Conservation (phyloP, 2,888 invertebrate species). For the Agrilus cyanescens region DNA sequence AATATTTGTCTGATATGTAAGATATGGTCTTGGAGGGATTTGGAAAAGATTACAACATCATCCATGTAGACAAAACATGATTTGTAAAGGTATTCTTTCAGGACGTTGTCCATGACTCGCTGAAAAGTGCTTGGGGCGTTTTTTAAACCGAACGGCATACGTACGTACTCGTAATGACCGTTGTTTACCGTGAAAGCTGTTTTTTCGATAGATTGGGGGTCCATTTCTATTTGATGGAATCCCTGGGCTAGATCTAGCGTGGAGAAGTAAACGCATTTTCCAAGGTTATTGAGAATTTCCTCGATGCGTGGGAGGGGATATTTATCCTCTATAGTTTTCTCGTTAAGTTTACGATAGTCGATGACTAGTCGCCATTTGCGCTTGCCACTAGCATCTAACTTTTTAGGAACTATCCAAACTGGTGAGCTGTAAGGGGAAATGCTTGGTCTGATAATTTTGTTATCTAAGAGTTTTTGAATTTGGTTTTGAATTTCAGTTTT, state of each 20-base stretch:
- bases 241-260: conserved; percentile 17
- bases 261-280: conserved; percentile 13
- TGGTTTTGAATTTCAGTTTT: background rate
- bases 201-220: too few relatives aligned
- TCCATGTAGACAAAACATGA: conserved; percentile 17
- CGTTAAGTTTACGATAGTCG: conserved; percentile 8
- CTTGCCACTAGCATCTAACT: conserved; percentile 2
- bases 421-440: too few relatives aligned
- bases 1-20: conserved; percentile 13
- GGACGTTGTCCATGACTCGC: conserved; percentile 17
- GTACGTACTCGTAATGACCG: too few relatives aligned
- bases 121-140: conserved; percentile 22
- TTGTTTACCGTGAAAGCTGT: conserved; percentile 18
- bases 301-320: conserved; percentile 11
- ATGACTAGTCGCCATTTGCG: conserved; percentile 7
- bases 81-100: conserved; percentile 13
- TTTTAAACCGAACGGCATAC: too few relatives aligned
- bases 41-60: conserved; percentile 15
- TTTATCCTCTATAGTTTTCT: conserved; percentile 11
- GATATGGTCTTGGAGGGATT: conserved; percentile 14
- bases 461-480: background rate
- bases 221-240: too few relatives aligned
- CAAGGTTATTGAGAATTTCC: conserved; percentile 17
- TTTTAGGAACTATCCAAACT: conserved; percentile 2
- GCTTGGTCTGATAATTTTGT: conserved; percentile 7